These are phyloP conservation scores for Onthophagus taurus DNA, from an alignment of 1,140 invertebrate genomes.

Conservation along the genomic window DNA sequence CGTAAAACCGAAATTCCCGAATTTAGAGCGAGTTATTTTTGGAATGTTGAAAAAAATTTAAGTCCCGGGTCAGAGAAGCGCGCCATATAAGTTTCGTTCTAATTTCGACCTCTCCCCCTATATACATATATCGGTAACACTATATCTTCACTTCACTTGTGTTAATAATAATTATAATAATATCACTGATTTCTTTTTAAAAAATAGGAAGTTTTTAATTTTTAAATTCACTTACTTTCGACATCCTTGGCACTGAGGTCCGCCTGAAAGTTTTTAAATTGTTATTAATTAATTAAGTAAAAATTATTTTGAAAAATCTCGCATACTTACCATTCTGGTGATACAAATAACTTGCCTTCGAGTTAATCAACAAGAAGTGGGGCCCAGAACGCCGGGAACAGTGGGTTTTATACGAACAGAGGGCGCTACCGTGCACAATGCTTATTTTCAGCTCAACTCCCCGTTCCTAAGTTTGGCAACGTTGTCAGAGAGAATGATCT, in stretches of 20 bases:
- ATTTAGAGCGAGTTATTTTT: too few species aligned
- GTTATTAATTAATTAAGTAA: background rate
- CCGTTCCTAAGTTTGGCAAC: slow-evolving; percentile 21
- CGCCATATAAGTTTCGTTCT: too few species aligned
- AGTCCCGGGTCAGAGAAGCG: too few species aligned
- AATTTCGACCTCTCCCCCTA: too few species aligned
- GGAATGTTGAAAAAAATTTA: too few species aligned
- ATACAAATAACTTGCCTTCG: slow-evolving; percentile 51
- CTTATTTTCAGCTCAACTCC: too few species aligned
- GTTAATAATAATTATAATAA: background rate
- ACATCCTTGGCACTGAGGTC: slow-evolving; percentile 61
- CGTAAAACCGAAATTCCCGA: too few species aligned
- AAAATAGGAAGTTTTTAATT: background rate
- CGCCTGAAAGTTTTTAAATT: slow-evolving; percentile 44
- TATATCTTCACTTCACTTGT: too few species aligned
- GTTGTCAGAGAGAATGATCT: slow-evolving; percentile 5
- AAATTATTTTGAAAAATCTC: slow-evolving; percentile 2
- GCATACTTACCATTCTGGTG: slow-evolving; percentile 44
- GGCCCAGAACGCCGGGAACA: slow-evolving; percentile 50
- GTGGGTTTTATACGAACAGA: slow-evolving; percentile 64
- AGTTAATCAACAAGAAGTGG: slow-evolving; percentile 58
- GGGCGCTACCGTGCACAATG: slow-evolving; percentile 46
- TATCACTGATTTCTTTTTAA: background rate
- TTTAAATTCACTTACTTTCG: slow-evolving; percentile 58
- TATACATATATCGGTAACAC: too few species aligned